Base-by-base conservation (phyloP, 2,888 invertebrate genomes). In the Rhingia rostrata region DNA sequence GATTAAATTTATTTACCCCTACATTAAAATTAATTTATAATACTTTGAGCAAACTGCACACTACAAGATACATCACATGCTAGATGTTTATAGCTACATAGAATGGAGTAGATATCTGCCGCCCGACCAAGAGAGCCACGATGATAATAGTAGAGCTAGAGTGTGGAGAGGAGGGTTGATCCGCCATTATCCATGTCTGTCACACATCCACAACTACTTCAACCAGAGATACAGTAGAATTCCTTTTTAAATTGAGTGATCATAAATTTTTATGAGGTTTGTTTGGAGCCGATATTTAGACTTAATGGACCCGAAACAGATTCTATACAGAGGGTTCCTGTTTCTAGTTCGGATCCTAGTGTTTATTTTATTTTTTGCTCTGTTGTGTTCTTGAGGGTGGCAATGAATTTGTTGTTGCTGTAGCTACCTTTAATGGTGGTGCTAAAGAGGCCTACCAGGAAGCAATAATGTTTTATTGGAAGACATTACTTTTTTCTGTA, bases 181-280 rank as follows among this genome's bases (percentile, higher is more conserved):
- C 72, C 56, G 61, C 53, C 64, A 66, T 39, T 54, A 82, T 72
- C 64, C 53, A 9, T 14, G 53, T 12, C 49, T 35, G 54, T 45
- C 56, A 60, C 30, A 51, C 49, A 39, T 10, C 33, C 6, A 47
- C 14, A 49, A 45, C 14, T 22, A 22, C 22, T 22, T 22, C 22
- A 10, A 6, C 32, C 22, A 43, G 61, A 61, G 41, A 72, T 49
- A 63, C 39, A 58, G 12, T 73, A 63, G 73, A 78, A 74, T 78
- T 73, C 60, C 58, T 64, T 84, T 84, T 84, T 80, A 80, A 80
- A 84, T 84, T 80, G 84, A 83, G 78, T 80, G 84, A 84, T 80
- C 79, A 84, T 84, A 84, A 84, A 84, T 79, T 84, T 84, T 84
- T 84, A 84, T 75, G 84, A 75, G 80, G 80, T 79, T 84, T 84